Conservation (phyloP, 2,113 vertebrate genomes). For the Poeciliopsis occidentalis region DNA sequence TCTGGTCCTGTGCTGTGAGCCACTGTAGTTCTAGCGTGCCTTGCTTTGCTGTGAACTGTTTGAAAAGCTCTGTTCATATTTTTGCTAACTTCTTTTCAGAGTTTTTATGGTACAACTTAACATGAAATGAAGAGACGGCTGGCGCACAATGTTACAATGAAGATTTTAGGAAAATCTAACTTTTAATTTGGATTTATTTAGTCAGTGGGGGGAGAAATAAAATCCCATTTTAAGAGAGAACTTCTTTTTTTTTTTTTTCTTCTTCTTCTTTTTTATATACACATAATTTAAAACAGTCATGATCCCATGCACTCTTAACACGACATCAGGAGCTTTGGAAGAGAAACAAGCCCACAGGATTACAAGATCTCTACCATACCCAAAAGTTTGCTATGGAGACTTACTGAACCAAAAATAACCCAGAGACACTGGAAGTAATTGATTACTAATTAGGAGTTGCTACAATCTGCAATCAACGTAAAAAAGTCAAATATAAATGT, state of each 20-base stretch:
- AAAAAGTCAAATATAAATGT: background rate
- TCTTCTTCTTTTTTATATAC: too few species aligned
- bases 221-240: background rate
- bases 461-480: background rate
- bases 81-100: background rate
- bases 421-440: too few species aligned
- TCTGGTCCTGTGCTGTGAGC: constrained; percentile 38
- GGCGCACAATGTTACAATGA: background rate
- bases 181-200: background rate
- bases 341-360: background rate
- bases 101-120: background rate
- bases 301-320: too few species aligned
- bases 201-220: background rate
- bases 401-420: too few species aligned
- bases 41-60: constrained; percentile 42
- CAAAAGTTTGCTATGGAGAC: background rate
- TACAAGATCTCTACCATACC: background rate
- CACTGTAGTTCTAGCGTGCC: constrained; percentile 47
- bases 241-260: too few species aligned
- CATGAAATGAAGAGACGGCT: background rate
- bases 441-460: background rate
- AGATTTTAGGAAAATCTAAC: background rate
- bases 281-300: too few species aligned
- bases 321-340: too few species aligned
- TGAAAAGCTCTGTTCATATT: constrained; percentile 17